Base-by-base conservation (phyloP, 1,140 invertebrate genomes). In the Cotesia typhae region DNA sequence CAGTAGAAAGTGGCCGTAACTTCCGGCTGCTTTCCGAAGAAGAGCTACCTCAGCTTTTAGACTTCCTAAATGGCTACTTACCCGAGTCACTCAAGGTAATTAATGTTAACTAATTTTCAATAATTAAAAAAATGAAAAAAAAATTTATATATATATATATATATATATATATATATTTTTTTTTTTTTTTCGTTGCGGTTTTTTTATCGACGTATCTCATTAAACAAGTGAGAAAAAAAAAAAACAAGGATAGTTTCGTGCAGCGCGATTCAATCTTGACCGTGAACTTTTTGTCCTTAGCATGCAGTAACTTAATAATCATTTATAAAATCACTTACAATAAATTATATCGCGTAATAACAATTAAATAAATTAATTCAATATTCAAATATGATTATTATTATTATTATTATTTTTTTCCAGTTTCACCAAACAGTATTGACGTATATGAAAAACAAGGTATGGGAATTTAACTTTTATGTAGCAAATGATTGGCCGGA, bases 381-480 rank as follows among this genome's bases (percentile, higher is more conserved):
- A 17, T 37, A 67, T 67, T 35, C 20, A 20, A 17, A n/a, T 60
- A 14, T n/a, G 5, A 47, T 28, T 17, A 14, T 14, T 14, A 14
- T 14, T 14, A 14, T 14, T 38, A 3, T 20, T 41, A 20, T 55
- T 60, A 51, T 72, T 69, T 73, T 71, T 78, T 75, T 90, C 36
- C 88, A 95, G 93, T 94, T 95, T 89, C 94, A 95, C 89, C 93
- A 94, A 88, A 94, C 94, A 79, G 89, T 95, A 84, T 90, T 93
- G 88, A 95, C 94, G 87, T 94, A 92, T 89, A 90, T 94, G 84
- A 92, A 91, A 87, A 93, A 95, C 87, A 91, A 90, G 82, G 92
- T 95, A 84, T 94, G 93, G 93, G 91, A 94, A 81, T 95, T 95
- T 88, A 89, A 94, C 88, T 94, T 94, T 89, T 95, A 95, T 90